Percentiles rank a stretch among this genome's conserved stretches.
phyloP scores from a whole-genome alignment of 1,140 invertebrate species.

The Aphis gossypii region DNA sequence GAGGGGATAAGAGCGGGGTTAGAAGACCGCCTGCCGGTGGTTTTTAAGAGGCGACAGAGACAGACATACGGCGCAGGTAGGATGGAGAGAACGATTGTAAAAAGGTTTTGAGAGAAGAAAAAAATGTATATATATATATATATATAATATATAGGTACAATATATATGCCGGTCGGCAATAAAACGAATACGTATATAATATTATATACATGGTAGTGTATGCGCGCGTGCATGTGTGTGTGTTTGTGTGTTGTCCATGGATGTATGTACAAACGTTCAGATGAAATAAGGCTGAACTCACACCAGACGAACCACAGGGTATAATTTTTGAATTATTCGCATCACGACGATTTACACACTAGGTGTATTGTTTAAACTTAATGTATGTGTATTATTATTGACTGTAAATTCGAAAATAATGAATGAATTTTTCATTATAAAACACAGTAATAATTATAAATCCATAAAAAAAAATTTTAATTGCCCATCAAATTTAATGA shows the following conservation, averaged over 20 bases:
- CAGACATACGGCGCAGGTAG: neutral
- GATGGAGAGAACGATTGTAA: slow-evolving; percentile 38
- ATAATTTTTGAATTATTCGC: slow-evolving; percentile 18
- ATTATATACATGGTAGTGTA: neutral
- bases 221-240: neutral
- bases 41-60: slow-evolving; percentile 45
- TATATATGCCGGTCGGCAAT: slow-evolving; percentile 51
- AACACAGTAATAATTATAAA: neutral
- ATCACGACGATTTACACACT: neutral
- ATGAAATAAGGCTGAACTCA: slow-evolving; percentile 45
- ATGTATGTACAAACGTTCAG: neutral
- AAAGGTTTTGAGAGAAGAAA: slow-evolving; percentile 55
- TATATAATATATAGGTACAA: neutral
- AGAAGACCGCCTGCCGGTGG: slow-evolving; percentile 49
- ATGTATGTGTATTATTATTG: neutral
- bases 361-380: neutral
- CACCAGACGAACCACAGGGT: neutral
- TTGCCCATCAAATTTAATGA: neutral
- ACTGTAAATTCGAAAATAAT: neutral
- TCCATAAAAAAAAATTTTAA: neutral
- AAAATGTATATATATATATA: slow-evolving; percentile 21
- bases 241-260: neutral
- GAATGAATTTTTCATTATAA: neutral
- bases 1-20: neutral
- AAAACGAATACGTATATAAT: slow-evolving; percentile 47